Base-by-base conservation (phyloP, 2,888 invertebrate genomes). In the Lomographa bimaculata region DNA sequence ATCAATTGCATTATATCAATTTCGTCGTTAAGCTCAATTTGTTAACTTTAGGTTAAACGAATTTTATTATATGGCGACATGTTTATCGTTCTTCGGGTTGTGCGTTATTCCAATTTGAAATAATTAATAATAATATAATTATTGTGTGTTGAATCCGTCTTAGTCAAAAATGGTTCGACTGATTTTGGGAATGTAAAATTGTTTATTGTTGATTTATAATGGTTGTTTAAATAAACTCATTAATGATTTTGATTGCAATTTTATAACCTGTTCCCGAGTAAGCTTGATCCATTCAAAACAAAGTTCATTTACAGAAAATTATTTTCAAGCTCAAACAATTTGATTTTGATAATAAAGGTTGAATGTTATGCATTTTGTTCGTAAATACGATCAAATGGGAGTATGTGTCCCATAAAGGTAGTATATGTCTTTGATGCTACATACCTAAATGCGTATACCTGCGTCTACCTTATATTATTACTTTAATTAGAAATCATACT, bases 131-230 rank as follows among this genome's bases (percentile, higher is more conserved):
- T n/a, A n/a, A 66, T 63, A 26, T 29, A 24, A 29, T 26, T 41
- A 65, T 70, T 72, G 69, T 66, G 70, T 73, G 67, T 76, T 76
- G 63, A 77, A 73, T 80, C 81, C 80, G 79, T 85, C 80, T 76
- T 70, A 67, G 69, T 70, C 74, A 71, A 80, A 71, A 41, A 27
- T 42, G n/a, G 73, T 75, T 75, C 71, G 79, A 75, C 72, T 76
- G 73, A 77, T 64, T 67, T 71, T 67, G 57, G 60, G 58, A 60
- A 43, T 45, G 57, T 61, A 64, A 58, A 38, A 48, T 53, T 62
- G 24, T 50, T 45, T 62, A 54, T 47, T 46, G 54, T 69, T 63
- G 44, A 57, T 58, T 63, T 58, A 53, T 50, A 55, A 42, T 43
- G 14, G 29, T 30, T 54, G 37, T 30, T 30, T 27, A 11, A 16